Base-by-base conservation (phyloP, 2,888 invertebrate genomes). In the Platerodrilus igneus region DNA sequence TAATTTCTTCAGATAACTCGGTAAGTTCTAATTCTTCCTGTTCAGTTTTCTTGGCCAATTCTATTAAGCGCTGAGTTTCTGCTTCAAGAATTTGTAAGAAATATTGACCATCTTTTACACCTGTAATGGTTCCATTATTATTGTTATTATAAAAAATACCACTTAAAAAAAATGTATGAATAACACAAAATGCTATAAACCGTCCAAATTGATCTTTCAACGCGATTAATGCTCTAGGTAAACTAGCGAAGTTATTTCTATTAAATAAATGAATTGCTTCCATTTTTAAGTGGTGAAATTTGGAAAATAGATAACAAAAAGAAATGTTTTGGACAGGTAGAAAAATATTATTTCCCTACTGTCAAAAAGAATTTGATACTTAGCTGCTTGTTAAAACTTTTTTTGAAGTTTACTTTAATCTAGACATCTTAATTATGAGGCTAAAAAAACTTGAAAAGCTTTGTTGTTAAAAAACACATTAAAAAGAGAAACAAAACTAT, bases 81-180 rank as follows among this genome's bases (percentile, higher is more conserved):
- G 71, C 76, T 62, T 83, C 83, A 56, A 89, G 73, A 57, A 88
- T 66, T 56, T 76, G 76, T 51, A 89, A 66, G 68, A 88, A 92
- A 66, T 86, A 84, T 63, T 86, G 77, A 13, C 83, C 91, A 66
- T 87, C 82, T 56, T 79, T 83, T 44, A 75, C 75, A 45, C 62
- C 70, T 37, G 21, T 5, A 32, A 18, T 3, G 18, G 9, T 20
- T n/a, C n/a, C n/a, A n/a, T n/a, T 20, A 3, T 20, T 5, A 8
- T n/a, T 43, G 45, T 26, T 33, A 52, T 46, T 37, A 56, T 54
- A 39, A 29, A 13, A 11, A 36, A 31, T 59, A 10, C 17, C n/a
- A n/a, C 22, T 29, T 15, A 36, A 11, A 15, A 13, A 40, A 40
- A 34, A 39, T 10, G 23, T 30, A 7, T 31, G 19, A 1, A 3